phyloP scores from a whole-genome alignment of 2,888 invertebrate species.

The Pantelozetes paolii region DNA sequence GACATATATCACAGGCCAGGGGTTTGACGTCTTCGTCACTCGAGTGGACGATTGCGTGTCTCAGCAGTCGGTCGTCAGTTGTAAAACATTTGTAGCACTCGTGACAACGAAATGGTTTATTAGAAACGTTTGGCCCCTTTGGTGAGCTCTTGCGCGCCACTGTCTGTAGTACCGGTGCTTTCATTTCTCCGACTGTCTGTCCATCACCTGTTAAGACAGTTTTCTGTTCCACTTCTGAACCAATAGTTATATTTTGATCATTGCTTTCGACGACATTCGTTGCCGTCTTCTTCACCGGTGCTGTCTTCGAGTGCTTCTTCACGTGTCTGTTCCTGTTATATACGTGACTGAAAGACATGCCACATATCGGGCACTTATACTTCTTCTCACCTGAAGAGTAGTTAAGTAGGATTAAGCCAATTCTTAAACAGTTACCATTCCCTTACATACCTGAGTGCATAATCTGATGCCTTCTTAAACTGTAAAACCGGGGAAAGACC shows the following conservation, averaged over 20 bases:
- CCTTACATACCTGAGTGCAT: slow-evolving; percentile 47
- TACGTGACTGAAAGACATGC: slow-evolving; percentile 49
- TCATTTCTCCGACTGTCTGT: background rate
- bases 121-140: slow-evolving; percentile 44
- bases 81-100: slow-evolving; percentile 65
- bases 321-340: slow-evolving; percentile 49
- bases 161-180: background rate
- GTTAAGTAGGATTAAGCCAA: background rate
- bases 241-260: background rate
- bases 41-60: slow-evolving; percentile 65
- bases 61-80: slow-evolving; percentile 61
- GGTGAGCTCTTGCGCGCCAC: slow-evolving; percentile 27
- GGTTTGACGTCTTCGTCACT: slow-evolving; percentile 65
- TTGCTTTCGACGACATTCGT: background rate
- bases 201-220: background rate
- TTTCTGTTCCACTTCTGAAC: background rate
- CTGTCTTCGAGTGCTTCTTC: slow-evolving; percentile 23
- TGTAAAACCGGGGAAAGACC: slow-evolving; percentile 49
- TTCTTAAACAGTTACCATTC: background rate
- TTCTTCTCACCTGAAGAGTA: slow-evolving; percentile 47
- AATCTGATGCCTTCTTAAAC: slow-evolving; percentile 48
- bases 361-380: slow-evolving; percentile 49
- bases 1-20: slow-evolving; percentile 63
- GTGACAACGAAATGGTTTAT: slow-evolving; percentile 60
- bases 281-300: background rate